A percentile compares a stretch with the other conserved stretches of the same genome.
phyloP scores from a whole-genome alignment of 2,113 vertebrate species.

The Thunnus thynnus region DNA sequence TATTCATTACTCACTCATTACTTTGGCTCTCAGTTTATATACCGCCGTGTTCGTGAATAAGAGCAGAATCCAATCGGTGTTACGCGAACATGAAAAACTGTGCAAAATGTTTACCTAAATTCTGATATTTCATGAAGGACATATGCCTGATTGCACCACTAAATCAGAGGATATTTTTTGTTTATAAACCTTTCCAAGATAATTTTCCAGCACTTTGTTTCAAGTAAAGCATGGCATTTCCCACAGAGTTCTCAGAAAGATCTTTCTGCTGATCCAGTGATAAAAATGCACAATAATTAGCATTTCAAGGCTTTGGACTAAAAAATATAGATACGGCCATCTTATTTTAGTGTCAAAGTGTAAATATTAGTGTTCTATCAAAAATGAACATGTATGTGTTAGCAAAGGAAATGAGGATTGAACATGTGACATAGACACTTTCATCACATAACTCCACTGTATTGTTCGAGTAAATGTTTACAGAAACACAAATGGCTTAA shows the following conservation, averaged over 20 bases:
- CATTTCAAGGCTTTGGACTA: background rate
- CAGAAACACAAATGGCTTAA: constrained; percentile 27
- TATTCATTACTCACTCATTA: constrained; percentile 57
- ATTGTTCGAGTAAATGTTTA: constrained; percentile 37
- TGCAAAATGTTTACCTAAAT: constrained; percentile 35
- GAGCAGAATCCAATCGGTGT: constrained; percentile 44
- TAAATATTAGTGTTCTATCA: constrained; percentile 48
- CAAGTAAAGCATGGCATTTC: constrained; percentile 54
- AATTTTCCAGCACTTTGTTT: constrained; percentile 42
- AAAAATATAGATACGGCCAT: too few species aligned
- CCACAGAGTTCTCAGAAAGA: constrained; percentile 41
- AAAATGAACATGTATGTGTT: constrained; percentile 26
- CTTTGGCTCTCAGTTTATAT: constrained; percentile 36
- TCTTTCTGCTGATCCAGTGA: constrained; percentile 37
- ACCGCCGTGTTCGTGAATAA: constrained; percentile 34
- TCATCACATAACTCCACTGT: background rate
- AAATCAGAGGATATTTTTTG: constrained; percentile 18
- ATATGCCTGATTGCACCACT: constrained; percentile 4
- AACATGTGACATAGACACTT: constrained; percentile 14
- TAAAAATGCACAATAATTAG: constrained; percentile 48
- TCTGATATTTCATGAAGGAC: constrained; percentile 11
- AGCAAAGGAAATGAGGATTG: constrained; percentile 26
- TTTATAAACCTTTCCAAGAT: constrained; percentile 13
- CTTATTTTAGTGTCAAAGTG: background rate
- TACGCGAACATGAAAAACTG: constrained; percentile 30